phyloP scores from a whole-genome alignment of 1,140 invertebrate species.

The Heterodera carotae region DNA sequence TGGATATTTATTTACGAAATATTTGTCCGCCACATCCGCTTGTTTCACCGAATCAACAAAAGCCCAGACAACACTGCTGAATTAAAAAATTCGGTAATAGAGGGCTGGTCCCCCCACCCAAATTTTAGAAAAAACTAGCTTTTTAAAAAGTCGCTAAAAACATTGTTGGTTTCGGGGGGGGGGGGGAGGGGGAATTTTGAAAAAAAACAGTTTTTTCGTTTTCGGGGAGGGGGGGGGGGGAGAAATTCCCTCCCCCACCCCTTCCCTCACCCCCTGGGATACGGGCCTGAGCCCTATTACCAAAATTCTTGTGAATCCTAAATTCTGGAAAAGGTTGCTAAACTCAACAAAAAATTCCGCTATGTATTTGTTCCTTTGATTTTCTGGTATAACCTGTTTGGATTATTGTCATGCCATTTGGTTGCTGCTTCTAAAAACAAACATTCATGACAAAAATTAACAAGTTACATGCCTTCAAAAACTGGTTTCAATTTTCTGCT shows the following conservation, averaged over 20 bases:
- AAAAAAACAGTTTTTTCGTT: too few species aligned
- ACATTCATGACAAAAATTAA: neutral
- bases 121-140: too few species aligned
- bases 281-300: too few species aligned
- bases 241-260: too few species aligned
- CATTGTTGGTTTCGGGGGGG: too few species aligned
- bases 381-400: conserved; percentile 67
- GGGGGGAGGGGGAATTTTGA: too few species aligned
- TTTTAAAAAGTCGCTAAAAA: too few species aligned
- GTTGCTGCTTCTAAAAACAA: conserved; percentile 76
- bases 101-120: too few species aligned
- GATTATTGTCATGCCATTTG: conserved; percentile 79
- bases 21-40: conserved; percentile 91
- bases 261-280: too few species aligned
- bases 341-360: neutral
- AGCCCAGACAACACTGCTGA: conserved; percentile 68
- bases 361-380: neutral
- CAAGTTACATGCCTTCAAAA: conserved; percentile 73
- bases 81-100: neutral
- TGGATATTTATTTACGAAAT: conserved; percentile 87
- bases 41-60: conserved; percentile 92
- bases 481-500: conserved; percentile 93
- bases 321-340: neutral
- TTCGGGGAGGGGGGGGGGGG: too few species aligned
- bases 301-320: neutral